Percentiles rank a stretch among this genome's conserved stretches.
Conservation (phyloP, 2,113 vertebrate genomes). For the Halcyon senegalensis region DNA sequence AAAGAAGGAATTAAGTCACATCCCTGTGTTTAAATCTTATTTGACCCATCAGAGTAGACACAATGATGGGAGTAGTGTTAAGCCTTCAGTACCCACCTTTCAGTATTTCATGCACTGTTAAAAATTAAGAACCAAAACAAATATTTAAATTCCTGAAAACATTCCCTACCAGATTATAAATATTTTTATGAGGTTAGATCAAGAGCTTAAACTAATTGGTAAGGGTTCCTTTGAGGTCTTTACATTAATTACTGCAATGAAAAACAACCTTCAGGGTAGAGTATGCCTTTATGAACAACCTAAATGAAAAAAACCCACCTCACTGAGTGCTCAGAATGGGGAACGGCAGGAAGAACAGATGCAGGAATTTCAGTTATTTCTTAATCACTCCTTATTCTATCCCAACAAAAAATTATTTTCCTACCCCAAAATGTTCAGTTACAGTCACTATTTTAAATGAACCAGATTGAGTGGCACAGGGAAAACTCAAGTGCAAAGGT, state of each 20-base stretch:
- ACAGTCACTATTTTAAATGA: conserved; percentile 1
- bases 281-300: not conserved
- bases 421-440: conserved; percentile 9
- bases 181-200: conserved; percentile 21
- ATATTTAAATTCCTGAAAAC: conserved; percentile 13
- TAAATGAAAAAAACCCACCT: not conserved
- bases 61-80: not conserved
- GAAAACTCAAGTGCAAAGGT: conserved; percentile 33
- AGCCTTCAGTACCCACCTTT: not conserved
- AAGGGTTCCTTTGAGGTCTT: conserved; percentile 15
- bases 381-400: conserved; percentile 8
- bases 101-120: not conserved
- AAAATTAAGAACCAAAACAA: not conserved
- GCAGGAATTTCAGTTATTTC: not conserved
- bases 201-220: conserved; percentile 21
- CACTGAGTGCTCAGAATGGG: not conserved
- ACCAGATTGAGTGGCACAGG: not conserved
- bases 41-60: not conserved
- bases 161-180: not conserved
- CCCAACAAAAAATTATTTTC: conserved; percentile 2
- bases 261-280: conserved; percentile 26
- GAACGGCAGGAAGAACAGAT: not conserved
- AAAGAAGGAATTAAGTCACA: not conserved
- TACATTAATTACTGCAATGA: not conserved
- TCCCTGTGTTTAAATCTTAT: not conserved